Percentiles rank a stretch among this genome's conserved stretches.
These are phyloP conservation scores for Neodiprion fabricii DNA, from an alignment of 1,140 invertebrate species.

Conservation along the genomic window DNA sequence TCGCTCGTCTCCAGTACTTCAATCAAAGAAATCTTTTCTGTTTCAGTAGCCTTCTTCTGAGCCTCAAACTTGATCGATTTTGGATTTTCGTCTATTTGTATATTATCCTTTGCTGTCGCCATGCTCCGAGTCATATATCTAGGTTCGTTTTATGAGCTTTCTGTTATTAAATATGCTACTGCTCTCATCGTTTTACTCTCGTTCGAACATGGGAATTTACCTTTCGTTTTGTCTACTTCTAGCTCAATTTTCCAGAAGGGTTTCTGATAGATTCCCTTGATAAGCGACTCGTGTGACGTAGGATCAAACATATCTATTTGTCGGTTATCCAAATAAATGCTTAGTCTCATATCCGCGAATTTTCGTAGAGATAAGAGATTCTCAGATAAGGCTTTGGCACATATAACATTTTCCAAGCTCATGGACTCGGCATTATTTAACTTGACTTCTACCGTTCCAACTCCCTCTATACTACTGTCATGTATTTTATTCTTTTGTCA, in stretches of 20 bases:
- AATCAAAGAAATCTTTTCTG: conserved; percentile 8
- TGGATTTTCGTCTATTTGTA: too few species aligned
- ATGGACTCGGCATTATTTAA: neutral
- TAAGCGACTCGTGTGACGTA: conserved; percentile 16
- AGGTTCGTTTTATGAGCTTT: neutral
- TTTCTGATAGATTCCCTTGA: conserved; percentile 24
- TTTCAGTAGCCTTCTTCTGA: conserved; percentile 2
- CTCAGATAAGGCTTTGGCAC: conserved; percentile 17
- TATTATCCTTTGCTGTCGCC: neutral
- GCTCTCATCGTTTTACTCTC: neutral
- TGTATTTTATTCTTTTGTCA: too few species aligned
- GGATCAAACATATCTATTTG: conserved; percentile 26
- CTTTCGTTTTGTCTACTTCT: conserved; percentile 10
- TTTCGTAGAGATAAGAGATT: conserved; percentile 25
- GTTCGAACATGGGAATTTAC: conserved; percentile 2
- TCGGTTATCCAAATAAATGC: conserved; percentile 23
- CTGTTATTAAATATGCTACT: conserved; percentile 15
- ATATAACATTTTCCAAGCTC: conserved; percentile 24
- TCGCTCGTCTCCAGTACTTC: neutral
- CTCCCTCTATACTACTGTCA: too few species aligned
- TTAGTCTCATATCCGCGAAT: conserved; percentile 21
- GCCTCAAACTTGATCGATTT: neutral
- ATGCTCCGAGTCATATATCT: conserved; percentile 17
- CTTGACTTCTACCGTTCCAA: too few species aligned
- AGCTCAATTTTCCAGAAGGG: conserved; percentile 29